phyloP scores from a whole-genome alignment of 2,797 vertebrate species.

The Phylloscopus collybita region DNA sequence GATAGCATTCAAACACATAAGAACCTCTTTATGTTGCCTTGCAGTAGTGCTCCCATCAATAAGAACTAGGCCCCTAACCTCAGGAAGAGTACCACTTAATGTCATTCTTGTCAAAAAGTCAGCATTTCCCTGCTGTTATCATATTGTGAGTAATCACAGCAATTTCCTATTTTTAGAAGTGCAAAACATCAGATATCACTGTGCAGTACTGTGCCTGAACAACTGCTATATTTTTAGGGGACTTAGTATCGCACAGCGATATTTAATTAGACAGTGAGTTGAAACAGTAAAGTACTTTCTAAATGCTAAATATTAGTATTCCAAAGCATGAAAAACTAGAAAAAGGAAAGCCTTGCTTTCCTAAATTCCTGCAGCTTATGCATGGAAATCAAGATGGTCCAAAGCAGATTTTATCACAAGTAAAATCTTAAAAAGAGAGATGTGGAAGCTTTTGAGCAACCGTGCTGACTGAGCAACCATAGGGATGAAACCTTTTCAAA shows the following conservation, averaged over 20 bases:
- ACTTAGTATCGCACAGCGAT: not conserved
- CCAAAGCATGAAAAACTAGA: not conserved
- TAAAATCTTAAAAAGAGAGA: not conserved
- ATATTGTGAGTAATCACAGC: not conserved
- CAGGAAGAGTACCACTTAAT: not conserved
- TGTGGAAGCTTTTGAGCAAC: not conserved
- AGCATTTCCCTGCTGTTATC: not conserved
- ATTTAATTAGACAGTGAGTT: slow-evolving; percentile 31
- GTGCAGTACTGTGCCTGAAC: not conserved
- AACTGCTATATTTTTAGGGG: not conserved
- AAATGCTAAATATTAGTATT: slow-evolving; percentile 13
- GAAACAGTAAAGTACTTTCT: slow-evolving; percentile 28
- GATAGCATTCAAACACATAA: not conserved
- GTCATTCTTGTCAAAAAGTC: not conserved
- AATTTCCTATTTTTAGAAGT: slow-evolving; percentile 37
- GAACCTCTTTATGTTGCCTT: not conserved
- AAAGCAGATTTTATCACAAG: slow-evolving; percentile 45
- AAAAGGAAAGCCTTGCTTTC: slow-evolving; percentile 23
- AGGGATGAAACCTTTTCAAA: slow-evolving; percentile 19
- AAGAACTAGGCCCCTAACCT: not conserved
- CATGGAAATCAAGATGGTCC: slow-evolving; percentile 25
- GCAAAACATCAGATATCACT: not conserved
- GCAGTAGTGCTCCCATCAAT: not conserved
- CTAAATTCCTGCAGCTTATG: slow-evolving; percentile 18
- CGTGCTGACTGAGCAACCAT: slow-evolving; percentile 30